Conservation (phyloP, 1,140 invertebrate genomes). For the Atta texana region DNA sequence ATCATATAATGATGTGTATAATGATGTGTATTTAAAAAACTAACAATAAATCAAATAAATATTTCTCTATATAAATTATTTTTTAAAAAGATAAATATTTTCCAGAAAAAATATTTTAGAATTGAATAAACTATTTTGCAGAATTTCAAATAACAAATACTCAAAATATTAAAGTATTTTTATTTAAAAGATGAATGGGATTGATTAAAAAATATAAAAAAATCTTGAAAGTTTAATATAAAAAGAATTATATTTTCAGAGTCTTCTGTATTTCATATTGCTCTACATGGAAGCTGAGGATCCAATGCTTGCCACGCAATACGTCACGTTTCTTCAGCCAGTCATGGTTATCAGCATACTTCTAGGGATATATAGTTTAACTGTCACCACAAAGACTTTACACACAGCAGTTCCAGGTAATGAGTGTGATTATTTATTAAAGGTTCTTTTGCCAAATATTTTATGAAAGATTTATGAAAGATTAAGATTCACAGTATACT, state of each 20-base stretch:
- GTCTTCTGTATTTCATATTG: conserved; percentile 78
- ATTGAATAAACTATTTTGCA: background rate
- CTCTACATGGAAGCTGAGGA: conserved; percentile 81
- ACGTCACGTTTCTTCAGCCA: conserved; percentile 81
- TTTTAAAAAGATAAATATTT: background rate
- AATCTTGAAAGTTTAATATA: background rate
- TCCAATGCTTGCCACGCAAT: conserved; percentile 75
- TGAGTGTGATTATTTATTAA: conserved; percentile 57
- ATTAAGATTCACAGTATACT: background rate
- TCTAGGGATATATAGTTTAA: conserved; percentile 82
- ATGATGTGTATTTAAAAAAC: background rate
- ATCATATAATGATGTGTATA: background rate
- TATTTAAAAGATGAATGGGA: background rate
- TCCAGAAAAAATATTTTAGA: background rate
- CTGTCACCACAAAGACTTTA: conserved; percentile 80
- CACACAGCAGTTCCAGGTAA: conserved; percentile 82
- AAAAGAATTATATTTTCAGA: conserved; percentile 73
- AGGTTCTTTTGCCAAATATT: background rate
- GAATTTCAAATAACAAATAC: background rate
- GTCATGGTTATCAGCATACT: conserved; percentile 82
- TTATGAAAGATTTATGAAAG: background rate
- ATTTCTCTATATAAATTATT: background rate
- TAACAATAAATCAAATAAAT: background rate
- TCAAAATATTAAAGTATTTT: background rate
- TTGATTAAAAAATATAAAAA: background rate